These are phyloP conservation scores for Geotrupes spiniger DNA, from an alignment of 2,888 invertebrate genomes.

Conservation along the genomic window DNA sequence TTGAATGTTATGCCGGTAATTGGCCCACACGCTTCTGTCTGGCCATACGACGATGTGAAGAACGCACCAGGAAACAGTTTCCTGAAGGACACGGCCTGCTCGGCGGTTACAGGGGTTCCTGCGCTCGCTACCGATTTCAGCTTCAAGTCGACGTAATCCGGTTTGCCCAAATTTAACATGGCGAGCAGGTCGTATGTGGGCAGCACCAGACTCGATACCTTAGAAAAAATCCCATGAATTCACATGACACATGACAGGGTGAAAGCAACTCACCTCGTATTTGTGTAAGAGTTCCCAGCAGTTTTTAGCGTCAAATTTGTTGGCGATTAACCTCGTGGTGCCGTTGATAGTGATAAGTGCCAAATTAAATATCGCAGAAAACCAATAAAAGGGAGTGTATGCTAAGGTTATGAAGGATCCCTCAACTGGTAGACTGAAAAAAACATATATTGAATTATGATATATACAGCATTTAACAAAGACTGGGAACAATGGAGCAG, in stretches of 20 bases:
- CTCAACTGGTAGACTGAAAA: too few species aligned
- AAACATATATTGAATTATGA: too few species aligned
- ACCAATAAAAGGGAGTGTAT: conserved; percentile 42
- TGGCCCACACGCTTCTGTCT: conserved; percentile 41
- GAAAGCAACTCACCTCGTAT: conserved; percentile 40
- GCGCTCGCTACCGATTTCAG: conserved; percentile 34
- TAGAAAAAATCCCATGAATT: too few species aligned
- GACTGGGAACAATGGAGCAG: too few species aligned
- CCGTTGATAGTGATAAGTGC: conserved; percentile 30
- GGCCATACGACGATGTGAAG: conserved; percentile 39
- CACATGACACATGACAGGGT: too few species aligned
- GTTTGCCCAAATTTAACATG: conserved; percentile 38
- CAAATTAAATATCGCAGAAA: conserved; percentile 35
- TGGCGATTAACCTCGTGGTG: conserved; percentile 33
- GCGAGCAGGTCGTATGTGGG: conserved; percentile 36
- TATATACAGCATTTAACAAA: too few species aligned
- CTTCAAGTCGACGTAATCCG: conserved; percentile 40
- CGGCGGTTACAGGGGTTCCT: conserved; percentile 37
- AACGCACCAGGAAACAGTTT: conserved; percentile 42
- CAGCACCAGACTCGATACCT: conserved; percentile 34
- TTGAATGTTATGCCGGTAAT: conserved; percentile 31
- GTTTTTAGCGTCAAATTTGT: conserved; percentile 30
- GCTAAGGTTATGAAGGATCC: conserved; percentile 23
- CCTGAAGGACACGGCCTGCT: conserved; percentile 31
- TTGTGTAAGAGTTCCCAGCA: conserved; percentile 38